These are phyloP conservation scores for Tachina lurida DNA, from an alignment of 2,888 invertebrate genomes.

Conservation along the genomic window DNA sequence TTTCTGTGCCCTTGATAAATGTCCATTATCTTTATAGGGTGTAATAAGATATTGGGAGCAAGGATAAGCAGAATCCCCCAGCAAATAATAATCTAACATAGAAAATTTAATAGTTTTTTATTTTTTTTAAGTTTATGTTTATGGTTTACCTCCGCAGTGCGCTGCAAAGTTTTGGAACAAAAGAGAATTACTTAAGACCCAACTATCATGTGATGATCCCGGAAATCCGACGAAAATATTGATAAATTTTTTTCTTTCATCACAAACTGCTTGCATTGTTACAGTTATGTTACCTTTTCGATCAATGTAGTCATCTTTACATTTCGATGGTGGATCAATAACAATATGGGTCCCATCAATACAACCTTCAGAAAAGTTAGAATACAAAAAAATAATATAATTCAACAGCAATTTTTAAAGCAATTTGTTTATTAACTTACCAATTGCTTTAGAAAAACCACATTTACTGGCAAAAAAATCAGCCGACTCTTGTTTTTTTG, in stretches of 20 bases:
- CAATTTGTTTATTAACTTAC: too few relatives aligned
- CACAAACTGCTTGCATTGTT: conserved; percentile 25
- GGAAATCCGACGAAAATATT: conserved; percentile 25
- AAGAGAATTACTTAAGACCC: conserved; percentile 33
- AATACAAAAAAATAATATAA: too few relatives aligned
- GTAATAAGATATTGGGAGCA: conserved; percentile 41
- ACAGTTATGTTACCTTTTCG: conserved; percentile 9
- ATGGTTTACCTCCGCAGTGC: neutral
- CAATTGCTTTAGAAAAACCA: conserved; percentile 5
- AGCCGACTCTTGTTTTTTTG: neutral
- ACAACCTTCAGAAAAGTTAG: too few relatives aligned
- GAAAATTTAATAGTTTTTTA: neutral
- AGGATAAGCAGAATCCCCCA: too few relatives aligned
- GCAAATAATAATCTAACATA: too few relatives aligned
- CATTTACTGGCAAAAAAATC: conserved; percentile 6
- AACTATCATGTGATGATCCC: conserved; percentile 39
- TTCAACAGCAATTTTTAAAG: too few relatives aligned
- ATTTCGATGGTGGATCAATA: conserved; percentile 20
- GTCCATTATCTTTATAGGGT: conserved; percentile 53
- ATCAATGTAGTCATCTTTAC: conserved; percentile 29
- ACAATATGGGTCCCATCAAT: neutral
- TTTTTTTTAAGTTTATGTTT: too few relatives aligned
- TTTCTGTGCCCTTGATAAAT: conserved; percentile 47
- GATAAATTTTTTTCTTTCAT: conserved; percentile 31
- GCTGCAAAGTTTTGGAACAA: conserved; percentile 13